phyloP scores from a whole-genome alignment of 2,113 vertebrate genomes.

The Cyprinodon tularosa region DNA sequence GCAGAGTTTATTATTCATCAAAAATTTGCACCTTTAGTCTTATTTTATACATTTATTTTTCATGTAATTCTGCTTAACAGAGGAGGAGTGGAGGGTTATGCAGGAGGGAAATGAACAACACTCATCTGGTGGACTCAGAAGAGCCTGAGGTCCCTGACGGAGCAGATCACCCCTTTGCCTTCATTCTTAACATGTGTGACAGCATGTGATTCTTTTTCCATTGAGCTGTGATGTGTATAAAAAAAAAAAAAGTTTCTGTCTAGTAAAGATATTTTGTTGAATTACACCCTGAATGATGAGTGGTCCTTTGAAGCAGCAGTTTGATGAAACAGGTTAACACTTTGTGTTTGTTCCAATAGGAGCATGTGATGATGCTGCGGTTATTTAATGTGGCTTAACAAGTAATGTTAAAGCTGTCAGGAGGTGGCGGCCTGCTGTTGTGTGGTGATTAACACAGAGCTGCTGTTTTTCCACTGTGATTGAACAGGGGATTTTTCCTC shows the following conservation, averaged over 20 bases:
- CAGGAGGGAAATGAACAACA: conserved; percentile 17
- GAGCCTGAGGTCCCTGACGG: conserved; percentile 22
- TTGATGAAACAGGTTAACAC: not conserved
- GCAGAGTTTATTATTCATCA: conserved; percentile 65
- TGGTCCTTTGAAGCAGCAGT: conserved; percentile 2
- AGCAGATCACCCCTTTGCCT: conserved; percentile 61
- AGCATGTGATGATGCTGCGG: not conserved
- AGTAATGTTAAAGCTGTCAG: conserved; percentile 41
- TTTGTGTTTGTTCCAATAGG: not conserved
- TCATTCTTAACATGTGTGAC: conserved; percentile 72
- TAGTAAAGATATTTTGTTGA: conserved; percentile 83
- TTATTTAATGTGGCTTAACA: not conserved
- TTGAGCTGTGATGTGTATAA: conserved; percentile 78
- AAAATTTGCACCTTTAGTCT: conserved; percentile 69
- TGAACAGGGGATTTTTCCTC: conserved; percentile 28
- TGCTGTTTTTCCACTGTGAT: conserved; percentile 57
- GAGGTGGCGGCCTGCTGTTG: conserved; percentile 32
- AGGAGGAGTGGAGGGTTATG: conserved; percentile 18
- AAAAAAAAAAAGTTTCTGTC: conserved; percentile 75
- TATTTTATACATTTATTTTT: conserved; percentile 63
- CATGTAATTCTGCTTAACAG: conserved; percentile 57
- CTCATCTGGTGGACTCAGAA: conserved; percentile 32
- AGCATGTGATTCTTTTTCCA: conserved; percentile 76
- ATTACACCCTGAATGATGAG: conserved; percentile 41
- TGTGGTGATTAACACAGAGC: conserved; percentile 50